phyloP scores from a whole-genome alignment of 1,140 invertebrate genomes.

The Danaus melanippus region DNA sequence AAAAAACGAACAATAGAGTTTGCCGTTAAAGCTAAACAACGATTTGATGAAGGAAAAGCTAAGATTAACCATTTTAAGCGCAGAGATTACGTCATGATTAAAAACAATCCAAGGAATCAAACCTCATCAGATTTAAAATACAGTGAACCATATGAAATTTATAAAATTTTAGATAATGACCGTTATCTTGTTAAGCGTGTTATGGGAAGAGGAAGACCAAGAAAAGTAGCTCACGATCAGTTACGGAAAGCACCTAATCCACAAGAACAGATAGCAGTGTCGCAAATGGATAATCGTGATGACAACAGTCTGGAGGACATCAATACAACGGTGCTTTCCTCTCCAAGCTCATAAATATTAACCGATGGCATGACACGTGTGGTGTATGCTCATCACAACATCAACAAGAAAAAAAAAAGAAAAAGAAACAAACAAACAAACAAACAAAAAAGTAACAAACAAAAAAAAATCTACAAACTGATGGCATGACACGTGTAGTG shows the following conservation, averaged over 20 bases:
- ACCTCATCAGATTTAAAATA: conserved; percentile 21
- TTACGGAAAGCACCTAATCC: conserved; percentile 21
- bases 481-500: too few relatives aligned
- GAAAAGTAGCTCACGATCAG: conserved; percentile 27
- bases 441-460: too few relatives aligned
- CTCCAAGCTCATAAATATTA: too few relatives aligned
- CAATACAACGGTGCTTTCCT: too few relatives aligned
- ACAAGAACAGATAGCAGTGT: conserved; percentile 8
- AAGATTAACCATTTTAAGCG: conserved; percentile 20
- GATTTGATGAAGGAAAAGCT: conserved; percentile 16
- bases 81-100: conserved; percentile 25
- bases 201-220: conserved; percentile 20
- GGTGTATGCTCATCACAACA: too few relatives aligned
- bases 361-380: too few relatives aligned
- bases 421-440: too few relatives aligned
- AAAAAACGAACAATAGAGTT: conserved; percentile 3
- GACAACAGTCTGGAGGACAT: too few relatives aligned
- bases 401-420: too few relatives aligned
- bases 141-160: conserved; percentile 21
- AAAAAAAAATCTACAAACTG: too few relatives aligned
- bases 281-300: conserved; percentile 6
- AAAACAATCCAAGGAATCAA: conserved; percentile 24
- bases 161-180: too few relatives aligned
- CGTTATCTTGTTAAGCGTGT: too few relatives aligned
- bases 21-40: conserved; percentile 11